Percentiles rank a stretch among this genome's conserved stretches.
These are phyloP conservation scores for Clarias laeviceps DNA, from an alignment of 2,797 vertebrate species.

Conservation along the genomic window DNA sequence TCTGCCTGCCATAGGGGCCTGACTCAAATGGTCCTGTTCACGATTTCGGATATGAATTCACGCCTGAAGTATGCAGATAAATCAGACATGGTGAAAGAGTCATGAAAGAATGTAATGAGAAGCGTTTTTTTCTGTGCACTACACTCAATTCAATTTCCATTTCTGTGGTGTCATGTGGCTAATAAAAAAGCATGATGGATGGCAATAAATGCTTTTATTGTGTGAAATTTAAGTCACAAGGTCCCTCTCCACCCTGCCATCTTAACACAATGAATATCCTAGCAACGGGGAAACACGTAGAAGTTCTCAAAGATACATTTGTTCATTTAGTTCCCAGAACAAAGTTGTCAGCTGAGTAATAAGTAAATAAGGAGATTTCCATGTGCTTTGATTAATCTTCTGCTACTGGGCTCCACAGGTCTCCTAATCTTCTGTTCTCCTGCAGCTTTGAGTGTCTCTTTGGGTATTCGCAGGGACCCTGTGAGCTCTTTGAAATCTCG, in stretches of 20 bases:
- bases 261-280: conserved; percentile 35
- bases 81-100: conserved; percentile 58
- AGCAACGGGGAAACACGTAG: not conserved
- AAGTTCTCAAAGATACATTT: not conserved
- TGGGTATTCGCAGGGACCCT: conserved; percentile 30
- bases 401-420: conserved; percentile 25
- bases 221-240: conserved; percentile 56
- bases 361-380: conserved; percentile 18
- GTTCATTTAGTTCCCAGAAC: not conserved
- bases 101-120: conserved; percentile 60
- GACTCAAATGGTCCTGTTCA: not conserved
- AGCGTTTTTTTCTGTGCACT: conserved; percentile 51
- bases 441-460: conserved; percentile 17
- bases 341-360: conserved; percentile 18
- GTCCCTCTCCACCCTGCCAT: conserved; percentile 48
- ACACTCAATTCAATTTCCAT: conserved; percentile 28
- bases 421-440: conserved; percentile 35
- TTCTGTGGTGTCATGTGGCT: conserved; percentile 46
- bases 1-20: not conserved
- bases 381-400: conserved; percentile 32
- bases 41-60: conserved; percentile 39
- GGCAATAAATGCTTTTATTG: conserved; percentile 53
- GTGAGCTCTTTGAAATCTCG: conserved; percentile 45
- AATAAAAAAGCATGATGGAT: conserved; percentile 42
- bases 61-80: conserved; percentile 64